These are phyloP conservation scores for Astropecten irregularis DNA, from an alignment of 53 echinoderm and acorn worm species.

Conservation along the genomic window DNA sequence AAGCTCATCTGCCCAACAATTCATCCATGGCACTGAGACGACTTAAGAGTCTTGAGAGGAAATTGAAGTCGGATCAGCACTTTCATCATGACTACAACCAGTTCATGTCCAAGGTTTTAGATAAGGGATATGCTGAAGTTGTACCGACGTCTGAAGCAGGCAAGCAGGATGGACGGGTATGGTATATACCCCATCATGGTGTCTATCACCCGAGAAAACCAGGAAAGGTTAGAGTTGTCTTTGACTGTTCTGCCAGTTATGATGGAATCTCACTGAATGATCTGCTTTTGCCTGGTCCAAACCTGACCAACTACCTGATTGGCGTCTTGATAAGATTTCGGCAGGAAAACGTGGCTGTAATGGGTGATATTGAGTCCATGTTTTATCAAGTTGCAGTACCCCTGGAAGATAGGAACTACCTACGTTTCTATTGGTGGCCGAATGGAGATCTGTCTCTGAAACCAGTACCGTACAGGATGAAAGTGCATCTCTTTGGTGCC, in stretches of 20 bases:
- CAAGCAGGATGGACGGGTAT: constrained; percentile 27
- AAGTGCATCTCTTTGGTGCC: constrained; percentile 58
- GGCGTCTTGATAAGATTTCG: constrained; percentile 40
- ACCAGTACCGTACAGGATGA: constrained; percentile 46
- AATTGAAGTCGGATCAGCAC: neutral
- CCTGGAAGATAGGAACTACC: constrained; percentile 44
- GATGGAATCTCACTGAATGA: constrained; percentile 32
- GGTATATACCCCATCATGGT: constrained; percentile 28
- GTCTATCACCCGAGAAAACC: constrained; percentile 32
- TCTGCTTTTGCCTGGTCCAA: constrained; percentile 27
- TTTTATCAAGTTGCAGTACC: constrained; percentile 65
- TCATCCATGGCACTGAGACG: constrained; percentile 16
- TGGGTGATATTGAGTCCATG: constrained; percentile 68
- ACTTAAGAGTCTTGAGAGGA: neutral
- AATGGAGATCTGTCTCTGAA: constrained; percentile 27
- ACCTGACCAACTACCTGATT: constrained; percentile 31
- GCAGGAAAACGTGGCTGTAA: constrained; percentile 21
- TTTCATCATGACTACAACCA: constrained; percentile 1
- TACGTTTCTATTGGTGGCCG: constrained; percentile 68
- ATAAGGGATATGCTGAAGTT: constrained; percentile 62
- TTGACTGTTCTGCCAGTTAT: constrained; percentile 36
- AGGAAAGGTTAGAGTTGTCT: no score
- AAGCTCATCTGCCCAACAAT: constrained; percentile 21
- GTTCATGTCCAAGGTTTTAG: neutral
- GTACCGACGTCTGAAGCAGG: constrained; percentile 27